Evolutionary conservation across 2,113 vertebrate species (phyloP), one percentile per base, ranked within the genome.

Genomic region (Catharus bicknelli): DNA sequence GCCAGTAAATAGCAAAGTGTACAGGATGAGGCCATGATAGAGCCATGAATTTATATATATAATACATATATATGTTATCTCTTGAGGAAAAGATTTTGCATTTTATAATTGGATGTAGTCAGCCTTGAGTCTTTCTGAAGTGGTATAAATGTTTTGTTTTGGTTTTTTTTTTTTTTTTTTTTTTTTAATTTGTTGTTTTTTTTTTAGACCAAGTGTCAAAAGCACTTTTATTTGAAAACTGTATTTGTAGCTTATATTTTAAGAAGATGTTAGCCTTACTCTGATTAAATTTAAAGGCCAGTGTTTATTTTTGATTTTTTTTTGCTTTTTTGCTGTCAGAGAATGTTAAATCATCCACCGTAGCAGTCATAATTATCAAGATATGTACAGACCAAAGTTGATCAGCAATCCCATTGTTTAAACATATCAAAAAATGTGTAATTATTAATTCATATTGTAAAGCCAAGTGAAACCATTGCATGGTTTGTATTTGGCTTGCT

Each of bases 351-450:
- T 94, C 92, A 94, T 88, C 95, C 94, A 92, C 59, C 23, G n/a
- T 92, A 95, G 96, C 97, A 96, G 74, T 97, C 95, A 82, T 86
- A 70, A 95, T 96, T 97, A 96, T 92, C 96, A 93, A 97, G 96
- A 95, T 92, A 94, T 95, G 95, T 97, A 97, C 95, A 98, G 97
- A 98, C 97, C 97, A 98, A 98, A 98, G 97, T 97, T 85, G 32
- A 89, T 93, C 95, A 94, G 69, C 93, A 93, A 70, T 92, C 96
- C 96, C 95, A 80, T 93, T 95, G 78, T 87, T 72, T 90, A 93
- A 90, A 95, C 90, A 95, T 95, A 94, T 90, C 94, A 8, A 76
- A 95, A 95, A 93, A 87, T 23, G 9, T 74, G 38, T 95, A 89
- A 87, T 93, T 94, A 94, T 92, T 88, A 93, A 90, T 84, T 94